Conservation (phyloP, 2,797 vertebrate species). For the Octomys mimax region DNA sequence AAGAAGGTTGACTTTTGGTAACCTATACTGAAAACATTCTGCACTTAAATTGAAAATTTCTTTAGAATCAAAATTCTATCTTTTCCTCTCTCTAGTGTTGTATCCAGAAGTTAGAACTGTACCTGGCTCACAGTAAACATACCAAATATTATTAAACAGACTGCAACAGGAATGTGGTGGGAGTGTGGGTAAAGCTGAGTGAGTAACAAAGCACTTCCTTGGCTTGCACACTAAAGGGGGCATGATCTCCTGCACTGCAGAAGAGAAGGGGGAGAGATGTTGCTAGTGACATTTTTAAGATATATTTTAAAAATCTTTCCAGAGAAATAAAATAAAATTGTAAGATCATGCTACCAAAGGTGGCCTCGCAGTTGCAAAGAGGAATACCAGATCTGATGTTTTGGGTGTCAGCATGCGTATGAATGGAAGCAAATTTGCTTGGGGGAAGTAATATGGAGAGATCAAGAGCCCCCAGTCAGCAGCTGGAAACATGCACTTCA, state of each 20-base stretch:
- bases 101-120: constrained; percentile 27
- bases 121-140: neutral
- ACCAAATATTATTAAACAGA: neutral
- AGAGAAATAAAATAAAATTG: neutral
- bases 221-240: no score
- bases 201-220: neutral
- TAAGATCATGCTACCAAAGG: neutral
- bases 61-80: neutral
- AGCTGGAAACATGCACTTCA: neutral
- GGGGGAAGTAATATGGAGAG: fast-evolving
- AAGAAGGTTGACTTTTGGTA: neutral
- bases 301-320: neutral
- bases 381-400: neutral
- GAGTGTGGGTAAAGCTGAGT: neutral
- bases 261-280: no score
- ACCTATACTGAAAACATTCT: neutral
- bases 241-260: neutral
- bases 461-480: no score
- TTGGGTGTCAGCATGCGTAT: neutral
- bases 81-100: neutral
- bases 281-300: neutral
- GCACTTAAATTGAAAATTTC: neutral
- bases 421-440: neutral
- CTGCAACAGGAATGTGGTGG: neutral
- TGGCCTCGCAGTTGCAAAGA: neutral